phyloP scores from a whole-genome alignment of 2,888 invertebrate genomes.

The Desoria tigrina region DNA sequence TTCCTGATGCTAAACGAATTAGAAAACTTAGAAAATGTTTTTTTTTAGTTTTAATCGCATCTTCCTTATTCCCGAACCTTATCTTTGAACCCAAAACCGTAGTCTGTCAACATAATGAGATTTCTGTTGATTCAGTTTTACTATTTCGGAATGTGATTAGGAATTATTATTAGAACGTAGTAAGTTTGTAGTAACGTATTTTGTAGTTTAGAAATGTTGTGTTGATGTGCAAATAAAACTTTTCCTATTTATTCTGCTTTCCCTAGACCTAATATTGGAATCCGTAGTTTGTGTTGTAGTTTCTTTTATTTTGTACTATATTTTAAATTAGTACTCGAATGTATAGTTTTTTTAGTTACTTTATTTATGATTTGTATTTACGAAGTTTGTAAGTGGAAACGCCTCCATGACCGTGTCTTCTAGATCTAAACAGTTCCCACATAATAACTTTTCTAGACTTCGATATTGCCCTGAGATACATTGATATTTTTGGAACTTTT shows the following conservation, averaged over 20 bases:
- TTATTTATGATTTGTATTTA: conserved; percentile 22
- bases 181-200: background rate
- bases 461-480: conserved; percentile 3
- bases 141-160: no score
- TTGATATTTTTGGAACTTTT: conserved; percentile 6
- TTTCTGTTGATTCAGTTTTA: no score
- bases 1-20: no score
- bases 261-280: background rate
- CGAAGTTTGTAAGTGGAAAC: conserved; percentile 17
- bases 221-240: conserved; percentile 13
- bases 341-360: conserved; percentile 11
- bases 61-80: no score
- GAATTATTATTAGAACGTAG: no score
- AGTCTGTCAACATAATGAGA: no score
- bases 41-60: no score
- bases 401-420: conserved; percentile 51
- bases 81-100: no score
- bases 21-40: no score
- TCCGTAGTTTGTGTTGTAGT: conserved; percentile 22
- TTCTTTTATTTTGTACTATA: conserved; percentile 13
- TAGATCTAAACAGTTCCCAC: conserved; percentile 13
- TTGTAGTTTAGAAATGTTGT: conserved; percentile 13
- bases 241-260: conserved; percentile 14
- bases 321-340: no score
- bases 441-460: conserved; percentile 1